Evolutionary conservation across 2,113 vertebrate genomes (phyloP).

Genomic region (Nibea coibor): DNA sequence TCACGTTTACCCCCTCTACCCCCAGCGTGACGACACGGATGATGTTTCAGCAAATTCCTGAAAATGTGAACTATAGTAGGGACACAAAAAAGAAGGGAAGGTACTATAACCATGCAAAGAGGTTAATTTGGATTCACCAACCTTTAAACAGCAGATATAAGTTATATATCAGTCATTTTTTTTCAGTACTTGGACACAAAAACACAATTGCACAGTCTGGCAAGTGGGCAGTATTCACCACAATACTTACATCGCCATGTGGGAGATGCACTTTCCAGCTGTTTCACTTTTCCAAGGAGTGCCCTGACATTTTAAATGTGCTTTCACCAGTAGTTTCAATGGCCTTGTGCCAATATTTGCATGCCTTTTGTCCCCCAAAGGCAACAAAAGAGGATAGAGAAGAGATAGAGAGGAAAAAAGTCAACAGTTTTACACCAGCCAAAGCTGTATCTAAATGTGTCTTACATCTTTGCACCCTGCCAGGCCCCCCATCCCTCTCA

Average conservation of each 20-base stretch:
- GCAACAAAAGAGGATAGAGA: constrained; percentile 67
- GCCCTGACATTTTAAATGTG: constrained; percentile 79
- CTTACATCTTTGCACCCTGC: constrained; percentile 82
- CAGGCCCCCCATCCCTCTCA: constrained; percentile 68
- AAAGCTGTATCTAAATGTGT: constrained; percentile 80
- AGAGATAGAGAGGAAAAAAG: constrained; percentile 65
- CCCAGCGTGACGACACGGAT: constrained; percentile 89
- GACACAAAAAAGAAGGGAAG: constrained; percentile 16
- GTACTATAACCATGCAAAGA: constrained; percentile 28
- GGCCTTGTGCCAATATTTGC: constrained; percentile 77
- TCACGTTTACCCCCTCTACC: constrained; percentile 47
- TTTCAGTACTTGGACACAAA: neutral
- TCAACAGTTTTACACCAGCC: constrained; percentile 76
- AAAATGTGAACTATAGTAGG: constrained; percentile 65
- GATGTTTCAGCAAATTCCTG: constrained; percentile 89
- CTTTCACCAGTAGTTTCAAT: constrained; percentile 68
- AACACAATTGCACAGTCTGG: constrained; percentile 11
- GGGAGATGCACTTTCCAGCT: constrained; percentile 63
- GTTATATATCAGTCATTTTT: neutral
- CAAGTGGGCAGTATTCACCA: constrained; percentile 8
- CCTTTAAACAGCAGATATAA: constrained; percentile 27
- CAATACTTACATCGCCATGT: constrained; percentile 40
- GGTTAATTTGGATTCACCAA: constrained; percentile 60
- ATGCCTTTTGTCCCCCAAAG: constrained; percentile 77
- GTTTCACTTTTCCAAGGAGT: constrained; percentile 65